Evolutionary conservation across 2,888 invertebrate species (phyloP).

Genomic region (Drosophila neonasuta): DNA sequence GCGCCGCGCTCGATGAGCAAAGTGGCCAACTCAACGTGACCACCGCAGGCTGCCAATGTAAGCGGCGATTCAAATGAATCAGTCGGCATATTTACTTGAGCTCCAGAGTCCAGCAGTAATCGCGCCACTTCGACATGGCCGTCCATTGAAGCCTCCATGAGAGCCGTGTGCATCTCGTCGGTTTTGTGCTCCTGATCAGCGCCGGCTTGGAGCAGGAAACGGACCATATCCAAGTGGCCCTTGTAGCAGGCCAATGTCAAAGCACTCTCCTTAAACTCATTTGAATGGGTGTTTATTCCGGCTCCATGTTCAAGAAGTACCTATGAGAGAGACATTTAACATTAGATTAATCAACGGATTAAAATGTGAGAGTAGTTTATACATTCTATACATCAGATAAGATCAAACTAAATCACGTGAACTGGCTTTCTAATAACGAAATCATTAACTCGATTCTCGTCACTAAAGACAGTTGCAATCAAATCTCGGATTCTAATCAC

Average conservation of each 20-base stretch:
- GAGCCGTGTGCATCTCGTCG: constrained; percentile 99
- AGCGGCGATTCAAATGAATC: constrained; percentile 99
- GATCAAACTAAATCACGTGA: constrained; percentile 82
- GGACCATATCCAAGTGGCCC: constrained; percentile 98
- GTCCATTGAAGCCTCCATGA: constrained; percentile 99
- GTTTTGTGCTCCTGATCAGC: constrained; percentile 99
- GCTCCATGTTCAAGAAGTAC: constrained; percentile 96
- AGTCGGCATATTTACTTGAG: constrained; percentile 98
- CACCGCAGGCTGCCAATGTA: constrained; percentile 98
- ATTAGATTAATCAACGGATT: not conserved
- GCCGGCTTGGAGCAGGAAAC: constrained; percentile 96
- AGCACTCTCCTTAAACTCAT: constrained; percentile 99
- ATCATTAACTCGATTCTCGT: constrained; percentile 78
- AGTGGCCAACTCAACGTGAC: constrained; percentile 98
- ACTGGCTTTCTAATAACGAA: constrained; percentile 36
- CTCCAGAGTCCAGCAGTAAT: constrained; percentile 96
- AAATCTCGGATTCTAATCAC: constrained; percentile 86
- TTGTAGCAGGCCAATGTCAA: constrained; percentile 97
- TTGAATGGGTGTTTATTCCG: constrained; percentile 99
- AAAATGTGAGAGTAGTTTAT: not conserved
- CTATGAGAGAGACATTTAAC: constrained; percentile 72
- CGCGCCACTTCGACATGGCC: constrained; percentile 99
- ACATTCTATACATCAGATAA: constrained; percentile 80
- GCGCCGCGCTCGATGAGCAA: constrained; percentile 97
- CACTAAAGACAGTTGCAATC: constrained; percentile 76